These are phyloP conservation scores for Chorisops tibialis DNA, from an alignment of 2,888 invertebrate species.

Conservation along the genomic window DNA sequence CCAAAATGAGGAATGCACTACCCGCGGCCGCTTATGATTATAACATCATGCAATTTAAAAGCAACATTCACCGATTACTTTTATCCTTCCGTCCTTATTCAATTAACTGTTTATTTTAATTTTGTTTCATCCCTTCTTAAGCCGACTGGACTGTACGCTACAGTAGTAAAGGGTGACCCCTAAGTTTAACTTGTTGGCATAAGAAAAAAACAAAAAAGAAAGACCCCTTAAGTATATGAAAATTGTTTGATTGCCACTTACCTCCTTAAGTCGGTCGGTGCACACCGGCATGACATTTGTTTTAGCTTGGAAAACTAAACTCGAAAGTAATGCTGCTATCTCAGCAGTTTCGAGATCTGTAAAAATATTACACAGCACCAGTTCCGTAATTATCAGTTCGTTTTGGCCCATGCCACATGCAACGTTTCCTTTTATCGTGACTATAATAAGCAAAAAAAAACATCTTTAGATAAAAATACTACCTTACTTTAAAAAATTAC, in stretches of 20 bases:
- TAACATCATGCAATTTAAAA: too few relatives aligned
- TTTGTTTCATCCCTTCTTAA: too few relatives aligned
- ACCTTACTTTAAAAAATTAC: slow-evolving; percentile 44
- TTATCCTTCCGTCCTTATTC: too few relatives aligned
- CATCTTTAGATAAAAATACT: background rate
- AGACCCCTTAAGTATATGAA: too few relatives aligned
- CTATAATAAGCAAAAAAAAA: slow-evolving; percentile 47
- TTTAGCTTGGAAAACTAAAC: slow-evolving; percentile 88
- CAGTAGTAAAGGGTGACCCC: too few relatives aligned
- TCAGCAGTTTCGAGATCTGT: slow-evolving; percentile 83
- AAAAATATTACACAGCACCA: slow-evolving; percentile 86
- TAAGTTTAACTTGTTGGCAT: too few relatives aligned
- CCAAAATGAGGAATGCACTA: too few relatives aligned
- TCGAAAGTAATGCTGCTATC: slow-evolving; percentile 90
- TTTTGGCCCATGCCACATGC: slow-evolving; percentile 84
- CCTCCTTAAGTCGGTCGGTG: slow-evolving; percentile 59
- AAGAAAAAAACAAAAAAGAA: too few relatives aligned
- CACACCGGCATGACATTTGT: slow-evolving; percentile 60
- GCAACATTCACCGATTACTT: too few relatives aligned
- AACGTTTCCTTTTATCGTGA: slow-evolving; percentile 77
- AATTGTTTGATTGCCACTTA: slow-evolving; percentile 37
- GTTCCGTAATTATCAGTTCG: slow-evolving; percentile 89
- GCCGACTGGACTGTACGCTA: too few relatives aligned
- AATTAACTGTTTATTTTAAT: too few relatives aligned
- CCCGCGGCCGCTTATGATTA: too few relatives aligned